These are phyloP conservation scores for Pelodiscus sinensis DNA, from an alignment of 2,113 vertebrate genomes.

Conservation along the genomic window DNA sequence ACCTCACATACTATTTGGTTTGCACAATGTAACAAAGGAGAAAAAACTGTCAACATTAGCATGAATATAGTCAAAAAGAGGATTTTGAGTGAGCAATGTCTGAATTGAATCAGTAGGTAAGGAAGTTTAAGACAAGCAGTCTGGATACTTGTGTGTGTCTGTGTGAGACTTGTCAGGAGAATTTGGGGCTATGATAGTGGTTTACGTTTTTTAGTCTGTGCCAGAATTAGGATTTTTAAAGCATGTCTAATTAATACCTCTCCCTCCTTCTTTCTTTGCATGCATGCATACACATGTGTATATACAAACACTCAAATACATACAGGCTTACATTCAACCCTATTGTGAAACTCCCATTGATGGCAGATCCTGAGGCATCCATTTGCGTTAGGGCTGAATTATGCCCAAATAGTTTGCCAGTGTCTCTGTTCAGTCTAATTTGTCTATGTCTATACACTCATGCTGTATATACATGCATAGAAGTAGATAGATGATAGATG, in stretches of 20 bases:
- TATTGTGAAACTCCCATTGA: neutral
- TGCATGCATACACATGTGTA: fast-evolving
- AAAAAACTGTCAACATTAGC: conserved; percentile 79
- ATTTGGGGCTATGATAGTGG: fast-evolving
- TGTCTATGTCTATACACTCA: fast-evolving
- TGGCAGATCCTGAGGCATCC: no score
- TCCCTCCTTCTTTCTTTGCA: neutral
- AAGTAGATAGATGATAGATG: neutral
- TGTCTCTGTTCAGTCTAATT: neutral
- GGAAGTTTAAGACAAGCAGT: conserved; percentile 63
- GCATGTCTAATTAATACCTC: neutral
- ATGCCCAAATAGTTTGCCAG: neutral
- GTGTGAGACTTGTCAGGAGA: neutral
- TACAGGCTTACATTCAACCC: fast-evolving
- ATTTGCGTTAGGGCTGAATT: neutral
- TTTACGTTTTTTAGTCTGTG: neutral
- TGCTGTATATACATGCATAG: neutral
- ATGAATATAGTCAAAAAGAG: conserved; percentile 71
- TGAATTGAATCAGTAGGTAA: conserved; percentile 64
- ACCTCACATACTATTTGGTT: conserved; percentile 86
- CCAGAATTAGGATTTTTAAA: neutral
- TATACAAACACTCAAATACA: fast-evolving
- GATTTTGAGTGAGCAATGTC: conserved; percentile 45
- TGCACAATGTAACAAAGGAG: conserved; percentile 77
- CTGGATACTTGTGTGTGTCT: neutral